These are phyloP conservation scores for Plecturocebus donacophilus DNA, from an alignment of 2,113 vertebrate species.

Conservation along the genomic window DNA sequence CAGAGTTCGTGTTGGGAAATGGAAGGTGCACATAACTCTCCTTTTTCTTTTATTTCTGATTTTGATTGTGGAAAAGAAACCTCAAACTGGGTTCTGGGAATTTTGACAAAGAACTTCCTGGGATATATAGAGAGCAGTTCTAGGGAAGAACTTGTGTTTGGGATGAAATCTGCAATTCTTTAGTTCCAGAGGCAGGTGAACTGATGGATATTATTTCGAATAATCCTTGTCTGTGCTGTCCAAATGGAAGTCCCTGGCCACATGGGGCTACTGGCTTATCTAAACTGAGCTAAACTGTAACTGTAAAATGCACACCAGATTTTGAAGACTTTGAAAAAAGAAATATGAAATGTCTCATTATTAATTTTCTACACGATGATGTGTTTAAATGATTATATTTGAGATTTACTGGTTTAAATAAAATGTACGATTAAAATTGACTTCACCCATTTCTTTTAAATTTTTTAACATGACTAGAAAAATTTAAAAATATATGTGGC, in stretches of 20 bases:
- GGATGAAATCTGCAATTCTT: not conserved
- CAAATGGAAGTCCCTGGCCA: not conserved
- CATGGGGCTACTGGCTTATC: not conserved
- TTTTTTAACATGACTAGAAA: not conserved
- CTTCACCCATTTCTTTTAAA: not conserved
- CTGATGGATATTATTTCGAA: not conserved
- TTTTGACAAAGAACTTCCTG: not conserved
- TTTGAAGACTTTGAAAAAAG: not conserved
- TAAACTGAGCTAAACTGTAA: not conserved
- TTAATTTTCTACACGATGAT: not conserved
- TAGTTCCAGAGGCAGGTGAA: not conserved
- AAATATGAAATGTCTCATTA: not conserved
- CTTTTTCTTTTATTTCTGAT: not conserved
- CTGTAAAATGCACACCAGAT: not conserved
- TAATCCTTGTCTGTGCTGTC: not conserved
- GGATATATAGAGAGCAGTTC: not conserved
- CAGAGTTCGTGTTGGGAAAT: not conserved
- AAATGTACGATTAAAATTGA: not conserved
- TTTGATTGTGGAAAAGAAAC: not conserved
- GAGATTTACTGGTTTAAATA: not conserved
- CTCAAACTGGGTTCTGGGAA: not conserved
- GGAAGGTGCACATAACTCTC: not conserved
- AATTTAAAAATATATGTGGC: not conserved
- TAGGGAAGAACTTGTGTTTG: not conserved
- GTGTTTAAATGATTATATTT: conserved; percentile 7